These are phyloP conservation scores for Reinhardtius hippoglossoides DNA, from an alignment of 2,113 vertebrate genomes.

Conservation along the genomic window DNA sequence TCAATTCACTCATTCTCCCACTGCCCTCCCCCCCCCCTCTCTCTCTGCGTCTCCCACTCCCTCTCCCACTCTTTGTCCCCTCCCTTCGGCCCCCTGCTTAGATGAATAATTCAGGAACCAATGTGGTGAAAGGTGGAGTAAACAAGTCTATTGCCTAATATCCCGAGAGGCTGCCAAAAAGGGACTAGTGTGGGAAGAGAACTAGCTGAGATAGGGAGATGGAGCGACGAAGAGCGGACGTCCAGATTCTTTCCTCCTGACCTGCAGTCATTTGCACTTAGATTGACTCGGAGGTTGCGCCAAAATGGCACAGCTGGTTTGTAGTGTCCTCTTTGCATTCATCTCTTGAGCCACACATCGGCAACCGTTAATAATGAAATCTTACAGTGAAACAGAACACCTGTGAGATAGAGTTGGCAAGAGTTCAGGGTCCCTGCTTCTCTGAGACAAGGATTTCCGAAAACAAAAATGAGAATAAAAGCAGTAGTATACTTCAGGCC, in stretches of 20 bases:
- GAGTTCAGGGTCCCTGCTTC: slow-evolving; percentile 63
- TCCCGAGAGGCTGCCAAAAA: slow-evolving; percentile 82
- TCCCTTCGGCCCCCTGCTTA: slow-evolving; percentile 66
- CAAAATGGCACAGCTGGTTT: slow-evolving; percentile 72
- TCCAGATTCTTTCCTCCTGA: slow-evolving; percentile 72
- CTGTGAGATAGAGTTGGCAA: slow-evolving; percentile 57
- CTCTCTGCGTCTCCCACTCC: slow-evolving; percentile 31
- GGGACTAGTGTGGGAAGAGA: slow-evolving; percentile 61
- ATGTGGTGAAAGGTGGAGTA: slow-evolving; percentile 88
- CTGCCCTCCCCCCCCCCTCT: slow-evolving; percentile 16
- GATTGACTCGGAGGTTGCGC: slow-evolving; percentile 78
- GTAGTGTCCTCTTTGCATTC: slow-evolving; percentile 38
- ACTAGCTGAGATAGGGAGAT: slow-evolving; percentile 66
- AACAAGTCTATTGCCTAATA: slow-evolving; percentile 88
- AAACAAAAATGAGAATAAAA: slow-evolving; percentile 66
- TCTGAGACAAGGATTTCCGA: slow-evolving; percentile 38
- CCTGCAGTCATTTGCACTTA: slow-evolving; percentile 83
- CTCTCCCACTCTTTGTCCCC: slow-evolving; percentile 45
- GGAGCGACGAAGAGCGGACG: slow-evolving; percentile 67
- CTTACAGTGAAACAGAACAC: slow-evolving; percentile 66
- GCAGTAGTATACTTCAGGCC: slow-evolving; percentile 46
- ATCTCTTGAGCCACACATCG: slow-evolving; percentile 56
- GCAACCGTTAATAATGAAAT: slow-evolving; percentile 75
- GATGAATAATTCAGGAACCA: slow-evolving; percentile 87
- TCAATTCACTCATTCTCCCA: slow-evolving; percentile 73